Percentiles rank a stretch among this genome's conserved stretches.
phyloP scores from a whole-genome alignment of 2,113 vertebrate species.

The Heliornis fulica region DNA sequence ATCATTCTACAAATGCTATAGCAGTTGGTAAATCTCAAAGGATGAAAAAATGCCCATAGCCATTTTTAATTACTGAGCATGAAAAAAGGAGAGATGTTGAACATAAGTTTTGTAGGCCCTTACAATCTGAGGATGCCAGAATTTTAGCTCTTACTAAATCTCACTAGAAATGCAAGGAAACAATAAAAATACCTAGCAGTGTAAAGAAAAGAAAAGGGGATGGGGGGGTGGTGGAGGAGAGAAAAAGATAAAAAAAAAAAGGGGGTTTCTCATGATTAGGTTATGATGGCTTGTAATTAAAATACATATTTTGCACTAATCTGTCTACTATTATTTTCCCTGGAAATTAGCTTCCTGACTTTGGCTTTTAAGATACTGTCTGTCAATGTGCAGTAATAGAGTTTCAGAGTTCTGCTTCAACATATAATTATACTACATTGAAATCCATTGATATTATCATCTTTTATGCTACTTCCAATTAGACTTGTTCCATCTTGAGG shows the following conservation, averaged over 20 bases:
- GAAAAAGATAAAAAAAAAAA: fast-evolving
- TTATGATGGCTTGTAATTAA: conserved; percentile 21
- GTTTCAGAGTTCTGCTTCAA: conserved; percentile 51
- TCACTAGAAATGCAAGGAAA: conserved; percentile 31
- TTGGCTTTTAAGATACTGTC: conserved; percentile 39
- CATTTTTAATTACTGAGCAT: conserved; percentile 81
- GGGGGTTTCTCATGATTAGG: not conserved
- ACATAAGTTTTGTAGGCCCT: conserved; percentile 67
- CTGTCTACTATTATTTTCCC: conserved; percentile 38
- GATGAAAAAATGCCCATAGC: conserved; percentile 77
- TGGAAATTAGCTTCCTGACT: conserved; percentile 37
- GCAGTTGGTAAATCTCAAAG: conserved; percentile 79
- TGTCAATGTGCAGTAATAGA: conserved; percentile 14
- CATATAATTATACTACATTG: conserved; percentile 32
- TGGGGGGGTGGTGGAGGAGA: no score
- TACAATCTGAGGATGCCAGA: conserved; percentile 12
- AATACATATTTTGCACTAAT: conserved; percentile 40
- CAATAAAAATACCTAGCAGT: not conserved
- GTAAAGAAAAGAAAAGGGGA: not conserved
- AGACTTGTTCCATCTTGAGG: conserved; percentile 21
- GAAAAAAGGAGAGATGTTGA: conserved; percentile 66
- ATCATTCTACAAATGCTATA: conserved; percentile 74
- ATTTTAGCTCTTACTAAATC: conserved; percentile 27
- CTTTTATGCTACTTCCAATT: conserved; percentile 59
- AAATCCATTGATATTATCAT: conserved; percentile 53